Percentiles rank a stretch among this genome's conserved stretches.
Evolutionary conservation across 2,888 invertebrate genomes (phyloP).

Genomic region (Pristionchus maxplancki): DNA sequence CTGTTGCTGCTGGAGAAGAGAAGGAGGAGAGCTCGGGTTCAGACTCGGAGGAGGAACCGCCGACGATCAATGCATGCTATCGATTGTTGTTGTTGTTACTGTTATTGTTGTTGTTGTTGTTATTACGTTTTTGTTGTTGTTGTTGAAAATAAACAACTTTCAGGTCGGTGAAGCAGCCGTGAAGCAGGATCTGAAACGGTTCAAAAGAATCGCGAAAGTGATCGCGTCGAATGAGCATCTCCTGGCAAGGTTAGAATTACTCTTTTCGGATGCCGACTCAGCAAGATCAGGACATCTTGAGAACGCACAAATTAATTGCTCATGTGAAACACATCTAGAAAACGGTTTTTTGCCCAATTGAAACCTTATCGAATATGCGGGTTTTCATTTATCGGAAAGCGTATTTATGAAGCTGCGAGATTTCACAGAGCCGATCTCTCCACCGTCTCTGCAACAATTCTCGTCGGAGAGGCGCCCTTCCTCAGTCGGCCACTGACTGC

Average conservation of each 20-base stretch:
- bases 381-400: background rate
- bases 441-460: slow-evolving; percentile 22
- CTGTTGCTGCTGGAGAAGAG: background rate
- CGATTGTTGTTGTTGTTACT: too few relatives aligned
- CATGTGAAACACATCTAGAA: background rate
- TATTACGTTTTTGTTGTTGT: too few relatives aligned
- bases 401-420: background rate
- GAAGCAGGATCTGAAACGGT: background rate
- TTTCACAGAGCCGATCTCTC: background rate
- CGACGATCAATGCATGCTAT: background rate
- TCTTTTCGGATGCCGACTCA: background rate
- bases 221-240: slow-evolving; percentile 17
- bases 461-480: slow-evolving; percentile 63
- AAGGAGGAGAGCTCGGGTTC: background rate
- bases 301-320: background rate
- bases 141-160: too few relatives aligned
- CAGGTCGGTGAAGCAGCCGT: background rate
- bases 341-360: too few relatives aligned
- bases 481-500: slow-evolving; percentile 60
- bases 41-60: slow-evolving; percentile 29
- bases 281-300: too few relatives aligned
- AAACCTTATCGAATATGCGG: background rate
- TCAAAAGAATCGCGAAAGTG: background rate
- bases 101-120: too few relatives aligned
- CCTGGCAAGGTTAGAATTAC: background rate